phyloP scores from a whole-genome alignment of 2,888 invertebrate species.

The Cetonia aurata region DNA sequence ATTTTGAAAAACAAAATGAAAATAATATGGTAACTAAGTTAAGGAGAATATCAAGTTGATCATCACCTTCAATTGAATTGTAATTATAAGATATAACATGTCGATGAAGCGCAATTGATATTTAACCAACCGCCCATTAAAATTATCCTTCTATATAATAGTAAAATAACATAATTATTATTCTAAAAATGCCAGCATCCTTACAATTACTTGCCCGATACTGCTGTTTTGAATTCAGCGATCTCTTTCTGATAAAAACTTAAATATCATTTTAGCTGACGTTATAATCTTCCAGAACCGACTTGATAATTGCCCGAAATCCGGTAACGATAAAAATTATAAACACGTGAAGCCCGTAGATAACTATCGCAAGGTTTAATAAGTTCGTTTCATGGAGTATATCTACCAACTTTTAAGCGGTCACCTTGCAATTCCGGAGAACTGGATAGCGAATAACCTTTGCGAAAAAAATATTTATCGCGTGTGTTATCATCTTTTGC shows the following conservation, averaged over 20 bases:
- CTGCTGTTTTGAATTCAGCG: background rate
- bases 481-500: constrained; percentile 33
- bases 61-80: no score
- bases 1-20: no score
- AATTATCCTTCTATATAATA: background rate
- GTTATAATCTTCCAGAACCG: constrained; percentile 33
- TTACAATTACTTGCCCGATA: background rate
- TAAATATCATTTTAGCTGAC: constrained; percentile 23
- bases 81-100: no score
- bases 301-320: constrained; percentile 38
- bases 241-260: constrained; percentile 19
- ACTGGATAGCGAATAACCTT: background rate
- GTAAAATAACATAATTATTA: background rate
- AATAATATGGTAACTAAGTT: no score
- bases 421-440: background rate
- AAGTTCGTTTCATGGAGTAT: background rate
- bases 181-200: constrained; percentile 8
- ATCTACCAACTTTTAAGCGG: background rate
- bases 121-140: background rate
- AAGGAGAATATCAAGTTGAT: no score
- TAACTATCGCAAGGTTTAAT: constrained; percentile 12
- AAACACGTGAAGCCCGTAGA: constrained; percentile 21
- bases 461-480: constrained; percentile 38
- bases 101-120: background rate
- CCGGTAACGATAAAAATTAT: constrained; percentile 36